Base-by-base conservation (phyloP, 2,113 vertebrate genomes). In the Dipodomys merriami region DNA sequence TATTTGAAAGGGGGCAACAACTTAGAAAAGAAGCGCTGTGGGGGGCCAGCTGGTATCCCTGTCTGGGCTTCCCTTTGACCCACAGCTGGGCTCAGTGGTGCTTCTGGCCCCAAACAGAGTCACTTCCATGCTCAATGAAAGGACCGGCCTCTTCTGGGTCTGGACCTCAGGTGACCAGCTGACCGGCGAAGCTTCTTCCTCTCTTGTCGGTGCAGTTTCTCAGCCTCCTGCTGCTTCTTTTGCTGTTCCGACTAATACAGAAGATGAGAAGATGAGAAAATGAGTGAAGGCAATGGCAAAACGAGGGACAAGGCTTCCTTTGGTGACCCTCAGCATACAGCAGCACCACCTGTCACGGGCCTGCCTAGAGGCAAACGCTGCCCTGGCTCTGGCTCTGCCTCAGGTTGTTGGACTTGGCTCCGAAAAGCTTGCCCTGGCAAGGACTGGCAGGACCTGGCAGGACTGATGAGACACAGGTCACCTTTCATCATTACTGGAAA, bases 201-300 rank as follows among this genome's bases (percentile, higher is more conserved):
- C 96, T 99, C 99, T 73, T 98, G 98, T 13, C 98, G 98, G 97
- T 99, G 99, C 3, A 89, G 98, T 19, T 97, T 97, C 97, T 99
- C 99, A 0, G 99, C 99, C 97, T 98, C 98, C 92, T 99, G 99
- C 91, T 99, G 99, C 95, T 97, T 97, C 97, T 95, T 98, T 86
- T 99, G 99, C 95, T 99, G 99, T 94, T 99, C 99, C 0, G 99
- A 98, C 99, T 99, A 94, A 49, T 95, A 96, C 35, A 72, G 74
- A 69, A 90, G 86, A 46, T 16, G 62, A 76, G 2, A 94, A 64
- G 23, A 39, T 39, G 39, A 39, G 39, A 39, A 39, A 39, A 62
- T 83, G 49, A 90, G 39, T 27, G 25, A 27, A 88, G 35, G 15
- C 20, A 76, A 20, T 16, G 73, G 71, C 23, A 68, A 33, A 53